phyloP scores from a whole-genome alignment of 2,797 vertebrate genomes.

The Cuniculus paca region DNA sequence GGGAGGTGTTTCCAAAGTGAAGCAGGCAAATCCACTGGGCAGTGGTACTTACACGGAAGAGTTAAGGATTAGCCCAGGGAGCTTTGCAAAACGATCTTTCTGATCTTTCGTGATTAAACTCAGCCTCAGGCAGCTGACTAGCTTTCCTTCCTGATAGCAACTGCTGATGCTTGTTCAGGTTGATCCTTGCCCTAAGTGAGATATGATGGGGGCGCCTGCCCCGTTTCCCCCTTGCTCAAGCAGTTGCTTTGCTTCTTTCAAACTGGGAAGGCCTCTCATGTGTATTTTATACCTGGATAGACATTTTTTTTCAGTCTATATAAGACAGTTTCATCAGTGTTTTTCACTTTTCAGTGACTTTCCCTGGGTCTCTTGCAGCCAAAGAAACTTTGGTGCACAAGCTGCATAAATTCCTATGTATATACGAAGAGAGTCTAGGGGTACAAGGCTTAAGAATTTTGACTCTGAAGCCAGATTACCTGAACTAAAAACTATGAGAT shows the following conservation, averaged over 20 bases:
- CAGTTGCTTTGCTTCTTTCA: not conserved
- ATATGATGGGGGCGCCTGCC: fast-evolving
- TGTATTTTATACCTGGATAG: not conserved
- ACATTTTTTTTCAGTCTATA: not conserved
- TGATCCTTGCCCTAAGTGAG: fast-evolving
- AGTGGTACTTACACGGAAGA: not conserved
- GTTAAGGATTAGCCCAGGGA: fast-evolving
- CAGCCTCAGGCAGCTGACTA: fast-evolving
- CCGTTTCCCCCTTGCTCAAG: not conserved
- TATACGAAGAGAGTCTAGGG: not conserved
- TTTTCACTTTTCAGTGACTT: not conserved
- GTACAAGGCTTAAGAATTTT: not conserved
- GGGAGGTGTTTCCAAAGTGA: not conserved
- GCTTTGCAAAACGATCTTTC: not conserved
- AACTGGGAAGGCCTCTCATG: not conserved
- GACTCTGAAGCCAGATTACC: not conserved
- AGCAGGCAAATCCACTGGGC: too few relatives aligned
- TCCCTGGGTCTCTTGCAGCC: not conserved
- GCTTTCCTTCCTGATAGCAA: not conserved
- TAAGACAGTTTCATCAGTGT: not conserved
- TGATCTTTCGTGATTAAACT: not conserved
- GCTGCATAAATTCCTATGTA: not conserved
- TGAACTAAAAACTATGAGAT: conserved; percentile 18
- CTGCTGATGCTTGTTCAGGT: fast-evolving
- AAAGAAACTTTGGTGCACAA: not conserved